Percentiles rank a stretch among this genome's conserved stretches.
Conservation (phyloP, 2,113 vertebrate genomes). For the Sclerurus mexicanus region DNA sequence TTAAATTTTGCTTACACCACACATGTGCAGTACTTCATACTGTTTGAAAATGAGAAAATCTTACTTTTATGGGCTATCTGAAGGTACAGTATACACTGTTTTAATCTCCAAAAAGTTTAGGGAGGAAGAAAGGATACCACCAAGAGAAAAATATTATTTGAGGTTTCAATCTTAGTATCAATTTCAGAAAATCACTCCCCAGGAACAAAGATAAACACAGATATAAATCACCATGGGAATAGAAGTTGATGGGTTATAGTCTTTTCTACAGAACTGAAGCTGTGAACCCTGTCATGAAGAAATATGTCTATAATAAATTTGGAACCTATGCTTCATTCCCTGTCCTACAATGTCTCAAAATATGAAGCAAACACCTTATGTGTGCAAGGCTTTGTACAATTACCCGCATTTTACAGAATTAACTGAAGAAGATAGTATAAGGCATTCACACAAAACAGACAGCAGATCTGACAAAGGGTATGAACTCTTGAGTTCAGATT, state of each 20-base stretch:
- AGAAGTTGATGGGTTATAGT: background rate
- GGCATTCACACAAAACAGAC: background rate
- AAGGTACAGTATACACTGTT: background rate
- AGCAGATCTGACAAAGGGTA: background rate
- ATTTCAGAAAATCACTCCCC: background rate
- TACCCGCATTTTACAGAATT: background rate
- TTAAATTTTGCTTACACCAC: background rate
- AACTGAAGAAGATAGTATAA: background rate
- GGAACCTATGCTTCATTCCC: background rate
- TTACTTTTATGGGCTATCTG: background rate
- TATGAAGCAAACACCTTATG: background rate
- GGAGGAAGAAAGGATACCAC: background rate
- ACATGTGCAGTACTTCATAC: background rate
- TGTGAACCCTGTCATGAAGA: background rate
- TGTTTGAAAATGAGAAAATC: background rate
- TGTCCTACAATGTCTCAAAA: background rate
- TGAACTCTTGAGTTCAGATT: background rate
- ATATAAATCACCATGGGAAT: background rate
- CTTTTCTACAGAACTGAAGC: background rate
- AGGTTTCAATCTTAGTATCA: background rate
- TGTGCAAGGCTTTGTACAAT: background rate
- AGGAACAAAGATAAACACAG: background rate
- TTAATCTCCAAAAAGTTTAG: background rate
- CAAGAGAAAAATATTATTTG: background rate
- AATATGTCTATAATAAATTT: background rate